A percentile compares a stretch with the other conserved stretches of the same genome.
Conservation (phyloP, 1,140 invertebrate genomes). For the Eriosoma lanigerum region DNA sequence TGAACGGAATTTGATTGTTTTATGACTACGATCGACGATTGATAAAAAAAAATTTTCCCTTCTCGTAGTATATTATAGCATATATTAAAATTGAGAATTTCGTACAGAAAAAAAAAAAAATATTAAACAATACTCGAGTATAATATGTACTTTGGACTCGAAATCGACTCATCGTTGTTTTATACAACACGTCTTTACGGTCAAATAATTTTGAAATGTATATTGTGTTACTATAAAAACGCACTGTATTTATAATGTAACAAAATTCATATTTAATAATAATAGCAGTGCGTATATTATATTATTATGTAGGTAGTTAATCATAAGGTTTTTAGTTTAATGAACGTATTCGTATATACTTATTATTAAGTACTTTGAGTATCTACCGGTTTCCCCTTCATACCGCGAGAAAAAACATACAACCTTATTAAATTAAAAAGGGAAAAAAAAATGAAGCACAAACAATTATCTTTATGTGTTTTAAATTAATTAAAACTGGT, state of each 20-base stretch:
- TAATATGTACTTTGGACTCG: neutral
- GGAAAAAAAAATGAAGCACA: neutral
- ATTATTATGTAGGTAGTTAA: too few species aligned
- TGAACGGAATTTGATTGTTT: too few species aligned
- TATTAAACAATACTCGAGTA: too few species aligned
- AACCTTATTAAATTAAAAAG: neutral
- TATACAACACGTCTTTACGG: neutral
- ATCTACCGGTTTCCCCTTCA: too few species aligned
- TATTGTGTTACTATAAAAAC: too few species aligned
- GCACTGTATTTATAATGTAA: neutral
- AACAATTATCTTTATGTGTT: conserved; percentile 16
- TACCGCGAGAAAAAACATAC: too few species aligned
- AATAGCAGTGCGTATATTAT: neutral
- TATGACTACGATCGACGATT: too few species aligned
- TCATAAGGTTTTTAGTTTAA: neutral
- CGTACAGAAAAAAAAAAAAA: too few species aligned
- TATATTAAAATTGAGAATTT: too few species aligned
- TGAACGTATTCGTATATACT: neutral
- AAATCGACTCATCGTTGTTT: neutral
- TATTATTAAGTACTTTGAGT: neutral
- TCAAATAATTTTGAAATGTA: neutral
- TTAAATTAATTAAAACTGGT: conserved; percentile 2
- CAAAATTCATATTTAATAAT: neutral
- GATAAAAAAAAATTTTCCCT: too few species aligned
- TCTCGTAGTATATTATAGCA: too few species aligned